These are phyloP conservation scores for Fragum fragum DNA, from an alignment of 2,888 invertebrate genomes.

Conservation along the genomic window DNA sequence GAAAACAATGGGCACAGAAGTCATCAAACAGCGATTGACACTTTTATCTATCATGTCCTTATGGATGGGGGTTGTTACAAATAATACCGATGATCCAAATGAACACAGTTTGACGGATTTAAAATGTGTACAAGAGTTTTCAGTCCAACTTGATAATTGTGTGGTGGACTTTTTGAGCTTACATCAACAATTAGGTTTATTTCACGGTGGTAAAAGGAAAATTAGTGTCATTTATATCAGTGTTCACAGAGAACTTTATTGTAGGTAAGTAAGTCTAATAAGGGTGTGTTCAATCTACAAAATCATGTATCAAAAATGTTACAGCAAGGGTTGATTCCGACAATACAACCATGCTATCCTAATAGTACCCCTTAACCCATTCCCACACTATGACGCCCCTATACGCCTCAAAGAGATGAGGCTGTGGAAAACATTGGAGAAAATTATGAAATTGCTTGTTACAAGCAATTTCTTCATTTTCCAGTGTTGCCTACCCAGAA, in stretches of 20 bases:
- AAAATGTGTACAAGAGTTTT: neutral
- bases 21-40: neutral
- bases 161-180: neutral
- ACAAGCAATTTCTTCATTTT: no score
- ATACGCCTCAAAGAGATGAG: no score
- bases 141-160: neutral
- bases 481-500: no score
- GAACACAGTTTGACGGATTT: neutral
- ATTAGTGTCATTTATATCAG: constrained; percentile 18
- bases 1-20: no score
- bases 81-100: neutral
- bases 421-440: no score
- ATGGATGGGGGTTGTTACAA: neutral
- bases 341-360: no score
- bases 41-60: constrained; percentile 1
- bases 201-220: neutral
- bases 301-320: no score
- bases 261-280: constrained; percentile 21
- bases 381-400: no score
- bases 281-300: no score
- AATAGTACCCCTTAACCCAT: no score
- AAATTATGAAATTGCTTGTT: no score
- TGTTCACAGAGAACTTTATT: constrained; percentile 20
- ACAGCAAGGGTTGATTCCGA: no score
- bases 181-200: constrained; percentile 6